phyloP scores from a whole-genome alignment of 2,113 vertebrate genomes.

The Sterrhoptilus dennistouni region DNA sequence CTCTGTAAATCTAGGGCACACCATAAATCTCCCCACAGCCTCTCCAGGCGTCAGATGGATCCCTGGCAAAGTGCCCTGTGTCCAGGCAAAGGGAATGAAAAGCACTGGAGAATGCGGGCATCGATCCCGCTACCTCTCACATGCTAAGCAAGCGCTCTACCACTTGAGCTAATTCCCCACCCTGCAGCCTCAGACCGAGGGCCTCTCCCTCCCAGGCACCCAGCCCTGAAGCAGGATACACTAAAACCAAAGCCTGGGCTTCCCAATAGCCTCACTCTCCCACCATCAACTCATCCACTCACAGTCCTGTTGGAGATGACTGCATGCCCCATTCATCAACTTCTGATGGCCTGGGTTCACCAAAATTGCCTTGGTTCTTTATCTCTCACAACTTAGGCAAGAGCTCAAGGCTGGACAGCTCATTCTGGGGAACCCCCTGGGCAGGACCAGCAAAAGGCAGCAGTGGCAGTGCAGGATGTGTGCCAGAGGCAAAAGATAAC shows the following conservation, averaged over 20 bases:
- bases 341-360: too few relatives aligned
- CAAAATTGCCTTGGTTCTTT: rapidly evolving
- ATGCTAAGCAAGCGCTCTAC: constrained; percentile 4
- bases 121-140: constrained; percentile 3
- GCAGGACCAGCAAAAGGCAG: background rate
- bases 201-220: background rate
- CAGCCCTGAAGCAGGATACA: background rate
- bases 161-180: background rate
- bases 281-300: too few relatives aligned
- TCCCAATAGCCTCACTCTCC: background rate
- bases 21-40: rapidly evolving
- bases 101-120: background rate
- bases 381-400: background rate
- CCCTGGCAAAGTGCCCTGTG: rapidly evolving
- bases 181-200: rapidly evolving
- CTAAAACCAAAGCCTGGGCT: rapidly evolving
- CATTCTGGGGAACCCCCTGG: too few relatives aligned
- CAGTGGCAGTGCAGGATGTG: rapidly evolving
- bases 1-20: background rate
- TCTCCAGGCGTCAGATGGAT: too few relatives aligned
- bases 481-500: background rate
- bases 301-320: background rate
- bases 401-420: rapidly evolving
- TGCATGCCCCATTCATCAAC: too few relatives aligned
- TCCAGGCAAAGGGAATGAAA: background rate